Base-by-base conservation (phyloP, 2,888 invertebrate species). In the Linyphia triangularis region DNA sequence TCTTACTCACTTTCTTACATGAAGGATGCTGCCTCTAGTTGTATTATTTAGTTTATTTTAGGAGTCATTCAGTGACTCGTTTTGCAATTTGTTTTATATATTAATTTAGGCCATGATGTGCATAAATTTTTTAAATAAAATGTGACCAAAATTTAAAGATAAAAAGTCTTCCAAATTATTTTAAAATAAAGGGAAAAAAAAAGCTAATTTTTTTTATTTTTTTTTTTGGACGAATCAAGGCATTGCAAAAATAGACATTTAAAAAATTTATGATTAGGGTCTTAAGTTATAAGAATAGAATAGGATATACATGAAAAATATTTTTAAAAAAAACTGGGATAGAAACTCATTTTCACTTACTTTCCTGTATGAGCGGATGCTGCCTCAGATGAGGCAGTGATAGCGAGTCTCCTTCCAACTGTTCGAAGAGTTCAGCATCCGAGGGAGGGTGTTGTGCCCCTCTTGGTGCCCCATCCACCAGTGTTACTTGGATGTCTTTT, bases 351-450 rank as follows among this genome's bases (percentile, higher is more conserved):
- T 43, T 43, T 43, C 22, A 24, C 77, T 78, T 78, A 85, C 85
- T 57, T 22, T 78, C 70, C 19, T 85, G 77, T 16, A 51, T 13
- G n/a, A 85, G 30, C 16, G 85, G 85, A 3, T 78, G 69, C 24
- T 85, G 85, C 61, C 77, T 70, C 3, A 78, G 26, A 22, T 70
- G 61, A 1, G 78, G 70, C 9, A 40, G 33, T 26, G 61, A 28
- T 30, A 70, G 59, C 40, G 61, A 4, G 43, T 70, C 78, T 19
- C 61, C 70, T 77, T 85, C 85, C 9, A 85, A 26, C 19, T 69
- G 77, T 33, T 85, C 69, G 63, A 85, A 85, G 2, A 30, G 28
- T 0, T 82, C 82, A 26, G 70, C 6, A 2, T 85, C 85, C 19
- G 22, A 26, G 2, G 61, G 16, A 2, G n/a, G 69, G 10, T 26